These are phyloP conservation scores for Poeciliopsis turrubarensis DNA, from an alignment of 2,113 vertebrate species.

Conservation along the genomic window DNA sequence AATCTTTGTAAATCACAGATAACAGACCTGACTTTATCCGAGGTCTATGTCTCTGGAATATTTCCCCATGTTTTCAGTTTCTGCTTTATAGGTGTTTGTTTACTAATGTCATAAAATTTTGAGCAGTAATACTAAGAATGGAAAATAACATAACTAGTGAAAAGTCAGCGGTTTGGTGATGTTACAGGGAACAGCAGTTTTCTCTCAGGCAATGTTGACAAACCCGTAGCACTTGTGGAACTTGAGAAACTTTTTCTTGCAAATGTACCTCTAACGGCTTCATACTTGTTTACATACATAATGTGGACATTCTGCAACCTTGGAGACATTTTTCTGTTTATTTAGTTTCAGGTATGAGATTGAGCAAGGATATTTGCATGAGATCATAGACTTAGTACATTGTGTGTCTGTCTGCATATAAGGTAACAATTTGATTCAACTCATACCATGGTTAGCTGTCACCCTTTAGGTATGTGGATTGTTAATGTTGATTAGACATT, in stretches of 20 bases:
- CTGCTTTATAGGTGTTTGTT: background rate
- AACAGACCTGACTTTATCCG: background rate
- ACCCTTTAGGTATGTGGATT: background rate
- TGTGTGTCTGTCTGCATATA: slow-evolving; percentile 12
- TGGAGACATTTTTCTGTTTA: slow-evolving; percentile 4
- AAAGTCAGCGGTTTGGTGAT: slow-evolving; percentile 1
- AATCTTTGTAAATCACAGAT: background rate
- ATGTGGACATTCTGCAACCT: background rate
- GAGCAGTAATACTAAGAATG: slow-evolving; percentile 10
- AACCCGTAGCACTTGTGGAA: slow-evolving; percentile 55
- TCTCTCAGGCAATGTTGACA: slow-evolving; percentile 32
- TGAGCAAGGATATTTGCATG: background rate
- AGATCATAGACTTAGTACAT: background rate
- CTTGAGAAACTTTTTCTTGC: slow-evolving; percentile 16
- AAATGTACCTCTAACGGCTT: background rate
- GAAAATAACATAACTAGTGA: background rate
- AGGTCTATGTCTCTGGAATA: background rate
- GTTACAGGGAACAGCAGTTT: background rate
- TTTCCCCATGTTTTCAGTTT: background rate
- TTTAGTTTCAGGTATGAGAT: slow-evolving; percentile 13
- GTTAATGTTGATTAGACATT: background rate
- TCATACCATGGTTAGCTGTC: background rate
- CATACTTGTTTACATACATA: background rate
- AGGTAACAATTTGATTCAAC: slow-evolving; percentile 26
- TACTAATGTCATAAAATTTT: background rate